These are phyloP conservation scores for Toxotes lorentzi DNA, from an alignment of 2,797 vertebrate species.

Conservation along the genomic window DNA sequence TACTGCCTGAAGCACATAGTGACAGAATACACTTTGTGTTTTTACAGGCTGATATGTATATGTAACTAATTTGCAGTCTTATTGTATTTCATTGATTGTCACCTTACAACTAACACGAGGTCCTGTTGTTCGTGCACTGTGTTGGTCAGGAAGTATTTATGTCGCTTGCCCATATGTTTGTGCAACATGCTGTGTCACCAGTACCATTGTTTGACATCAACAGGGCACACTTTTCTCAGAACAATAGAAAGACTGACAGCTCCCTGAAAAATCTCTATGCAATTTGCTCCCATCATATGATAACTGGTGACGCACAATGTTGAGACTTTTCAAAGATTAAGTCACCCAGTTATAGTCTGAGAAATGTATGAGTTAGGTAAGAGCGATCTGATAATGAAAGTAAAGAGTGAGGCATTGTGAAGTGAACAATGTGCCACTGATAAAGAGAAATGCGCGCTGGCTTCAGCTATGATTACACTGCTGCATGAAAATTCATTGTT, in stretches of 20 bases:
- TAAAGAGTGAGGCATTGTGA: slow-evolving; percentile 35
- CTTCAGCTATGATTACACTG: slow-evolving; percentile 31
- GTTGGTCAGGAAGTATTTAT: slow-evolving; percentile 32
- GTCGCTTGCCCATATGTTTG: slow-evolving; percentile 10
- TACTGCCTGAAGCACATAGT: slow-evolving; percentile 8
- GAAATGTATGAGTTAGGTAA: slow-evolving; percentile 14
- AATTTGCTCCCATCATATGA: slow-evolving; percentile 11
- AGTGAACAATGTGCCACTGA: slow-evolving; percentile 52
- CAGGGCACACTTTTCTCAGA: slow-evolving; percentile 18
- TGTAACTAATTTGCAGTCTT: slow-evolving; percentile 21
- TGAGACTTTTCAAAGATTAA: slow-evolving; percentile 23
- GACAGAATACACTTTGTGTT: slow-evolving; percentile 20
- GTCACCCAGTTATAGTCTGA: background rate
- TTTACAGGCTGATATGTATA: slow-evolving; percentile 9
- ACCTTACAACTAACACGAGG: slow-evolving; percentile 15
- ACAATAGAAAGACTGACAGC: slow-evolving; percentile 55
- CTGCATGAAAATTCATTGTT: slow-evolving; percentile 26
- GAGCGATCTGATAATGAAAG: slow-evolving; percentile 42
- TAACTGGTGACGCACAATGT: slow-evolving; percentile 23
- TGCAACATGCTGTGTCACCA: slow-evolving; percentile 3
- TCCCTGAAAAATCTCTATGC: slow-evolving; percentile 1
- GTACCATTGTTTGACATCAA: slow-evolving; percentile 39
- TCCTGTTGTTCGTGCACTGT: background rate
- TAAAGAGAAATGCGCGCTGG: slow-evolving; percentile 29
- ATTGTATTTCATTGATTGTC: background rate